phyloP scores from a whole-genome alignment of 2,113 vertebrate species.

The Sinocyclocheilus maitianheensis region DNA sequence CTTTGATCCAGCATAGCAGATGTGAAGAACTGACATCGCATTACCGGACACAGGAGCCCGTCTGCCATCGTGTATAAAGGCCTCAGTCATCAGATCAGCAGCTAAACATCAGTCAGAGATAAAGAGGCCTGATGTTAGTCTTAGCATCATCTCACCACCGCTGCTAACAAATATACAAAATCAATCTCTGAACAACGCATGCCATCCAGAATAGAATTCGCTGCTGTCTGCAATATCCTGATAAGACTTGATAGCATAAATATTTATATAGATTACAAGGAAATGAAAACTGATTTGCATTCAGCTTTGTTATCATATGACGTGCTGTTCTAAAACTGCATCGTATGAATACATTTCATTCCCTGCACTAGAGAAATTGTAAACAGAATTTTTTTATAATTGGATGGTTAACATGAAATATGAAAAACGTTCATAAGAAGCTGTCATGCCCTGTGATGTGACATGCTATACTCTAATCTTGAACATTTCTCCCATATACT shows the following conservation, averaged over 20 bases:
- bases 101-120: not conserved
- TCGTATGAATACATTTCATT: not conserved
- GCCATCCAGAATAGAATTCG: not conserved
- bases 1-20: slow-evolving; percentile 25
- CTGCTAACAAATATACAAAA: not conserved
- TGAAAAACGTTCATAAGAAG: not conserved
- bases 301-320: not conserved
- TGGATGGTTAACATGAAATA: not conserved
- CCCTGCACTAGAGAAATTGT: not conserved
- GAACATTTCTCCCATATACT: not conserved
- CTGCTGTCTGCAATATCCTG: slow-evolving; percentile 17
- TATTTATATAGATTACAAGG: slow-evolving; percentile 10
- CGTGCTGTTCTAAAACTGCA: not conserved
- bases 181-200: not conserved
- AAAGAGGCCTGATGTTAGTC: not conserved
- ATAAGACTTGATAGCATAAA: slow-evolving; percentile 20
- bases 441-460: not conserved
- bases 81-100: too few species aligned
- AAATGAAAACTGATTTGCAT: slow-evolving; percentile 16
- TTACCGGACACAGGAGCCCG: too few species aligned
- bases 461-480: not conserved
- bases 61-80: too few species aligned
- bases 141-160: not conserved
- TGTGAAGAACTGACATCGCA: not conserved
- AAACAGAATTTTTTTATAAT: not conserved